Evolutionary conservation across 1,140 invertebrate genomes (phyloP), one percentile per base, ranked within the genome.

Genomic region (Penaeus chinensis): DNA sequence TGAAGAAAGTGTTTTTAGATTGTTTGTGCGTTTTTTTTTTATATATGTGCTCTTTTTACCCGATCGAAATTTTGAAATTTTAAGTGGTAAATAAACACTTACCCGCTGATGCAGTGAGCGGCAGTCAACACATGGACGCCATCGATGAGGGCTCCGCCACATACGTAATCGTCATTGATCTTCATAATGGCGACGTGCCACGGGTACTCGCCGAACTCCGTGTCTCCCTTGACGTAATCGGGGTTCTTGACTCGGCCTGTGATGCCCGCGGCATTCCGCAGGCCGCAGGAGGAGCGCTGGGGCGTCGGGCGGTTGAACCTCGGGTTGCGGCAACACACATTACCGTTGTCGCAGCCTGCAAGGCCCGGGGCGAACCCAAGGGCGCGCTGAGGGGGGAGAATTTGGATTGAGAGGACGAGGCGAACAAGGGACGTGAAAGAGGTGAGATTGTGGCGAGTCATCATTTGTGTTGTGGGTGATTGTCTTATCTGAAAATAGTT

Each of bases 101-200:
- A 96, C 94, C 96, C 96, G 94, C 97, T 97, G 61, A 97, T 94
- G 91, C 96, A 97, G 93, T 98, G 97, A 90, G 96, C 97, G 54
- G 97, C 96, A 24, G 96, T 97, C 84, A 98, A 93, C 76, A 98
- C 95, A 91, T 97, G 96, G 63, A 95, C 94, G 27, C 94, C 92
- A 91, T 97, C 96, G 90, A 98, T 96, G 8, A 98, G 93, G 22
- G 96, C 96, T 88, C 96, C 97, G 89, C 96, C 96, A 91, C 97
- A 97, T 24, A 97, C 96, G 90, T 97, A 98, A 32, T 96, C 95
- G 90, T 97, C 96, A 91, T 97, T 97, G 10, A 7, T 19, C 91
- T 97, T 97, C 89, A 98, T 92, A 85, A 98, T 97, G 69, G 96
- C 97, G 0, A 95, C 96, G 93, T 97, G 96, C 96, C 96, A 97